Conservation (phyloP, 1,140 invertebrate species). For the Aphelenchoides besseyi region DNA sequence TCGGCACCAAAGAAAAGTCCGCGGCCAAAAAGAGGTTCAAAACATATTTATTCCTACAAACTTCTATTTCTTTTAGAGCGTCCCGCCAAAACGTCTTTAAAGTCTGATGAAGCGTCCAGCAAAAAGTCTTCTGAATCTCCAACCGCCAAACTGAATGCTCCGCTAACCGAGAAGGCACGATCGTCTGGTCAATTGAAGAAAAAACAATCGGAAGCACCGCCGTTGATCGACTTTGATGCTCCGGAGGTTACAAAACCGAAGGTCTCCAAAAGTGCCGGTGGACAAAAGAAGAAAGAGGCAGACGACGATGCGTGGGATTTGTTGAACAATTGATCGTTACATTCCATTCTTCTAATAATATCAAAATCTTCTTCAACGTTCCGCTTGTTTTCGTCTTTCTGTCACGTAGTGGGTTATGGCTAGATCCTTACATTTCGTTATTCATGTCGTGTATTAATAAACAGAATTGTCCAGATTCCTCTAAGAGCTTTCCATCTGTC, state of each 20-base stretch:
- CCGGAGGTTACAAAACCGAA: background rate
- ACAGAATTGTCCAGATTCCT: too few species aligned
- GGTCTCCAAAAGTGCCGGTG: conserved; percentile 4
- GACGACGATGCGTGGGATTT: conserved; percentile 55
- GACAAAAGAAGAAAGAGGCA: conserved; percentile 43
- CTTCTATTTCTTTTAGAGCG: conserved; percentile 3
- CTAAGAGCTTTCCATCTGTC: too few species aligned
- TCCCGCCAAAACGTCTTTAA: background rate
- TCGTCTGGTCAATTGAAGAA: conserved; percentile 8
- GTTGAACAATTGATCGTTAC: too few species aligned
- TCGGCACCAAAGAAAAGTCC: conserved; percentile 20
- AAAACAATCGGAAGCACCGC: conserved; percentile 12
- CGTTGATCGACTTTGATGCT: conserved; percentile 22
- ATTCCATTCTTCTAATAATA: too few species aligned
- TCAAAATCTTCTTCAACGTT: too few species aligned
- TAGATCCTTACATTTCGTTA: too few species aligned
- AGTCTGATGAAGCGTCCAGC: background rate
- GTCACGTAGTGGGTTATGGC: too few species aligned
- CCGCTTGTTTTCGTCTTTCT: too few species aligned
- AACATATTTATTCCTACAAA: conserved; percentile 4
- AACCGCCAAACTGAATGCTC: conserved; percentile 11
- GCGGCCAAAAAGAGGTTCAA: conserved; percentile 26
- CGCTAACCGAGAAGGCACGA: conserved; percentile 22
- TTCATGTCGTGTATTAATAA: too few species aligned
- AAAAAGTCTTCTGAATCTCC: background rate